Conservation (phyloP, 2,888 invertebrate genomes). For the Scelioninae gen. 1 region DNA sequence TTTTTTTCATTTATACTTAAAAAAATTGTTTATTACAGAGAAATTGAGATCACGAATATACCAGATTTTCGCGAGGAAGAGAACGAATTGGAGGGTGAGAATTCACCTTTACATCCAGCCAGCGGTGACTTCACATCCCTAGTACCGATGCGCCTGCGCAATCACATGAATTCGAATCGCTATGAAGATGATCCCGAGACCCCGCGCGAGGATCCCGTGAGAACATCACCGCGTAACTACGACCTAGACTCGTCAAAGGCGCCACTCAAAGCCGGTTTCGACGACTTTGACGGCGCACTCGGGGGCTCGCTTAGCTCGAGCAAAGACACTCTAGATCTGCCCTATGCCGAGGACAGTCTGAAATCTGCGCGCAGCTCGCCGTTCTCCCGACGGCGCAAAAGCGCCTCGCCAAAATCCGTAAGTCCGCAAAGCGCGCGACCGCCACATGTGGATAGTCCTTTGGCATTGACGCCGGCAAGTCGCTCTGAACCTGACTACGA, state of each 20-base stretch:
- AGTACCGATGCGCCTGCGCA: conserved; percentile 78
- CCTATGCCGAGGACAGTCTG: conserved; percentile 81
- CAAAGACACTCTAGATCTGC: conserved; percentile 80
- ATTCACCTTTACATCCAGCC: conserved; percentile 80
- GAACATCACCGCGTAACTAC: conserved; percentile 59
- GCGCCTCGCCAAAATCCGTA: conserved; percentile 76
- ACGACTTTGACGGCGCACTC: conserved; percentile 82
- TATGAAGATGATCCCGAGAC: conserved; percentile 73
- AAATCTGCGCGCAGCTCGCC: conserved; percentile 81
- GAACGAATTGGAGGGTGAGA: conserved; percentile 73
- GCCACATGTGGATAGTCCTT: conserved; percentile 73
- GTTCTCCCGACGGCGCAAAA: conserved; percentile 75
- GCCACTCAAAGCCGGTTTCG: conserved; percentile 81
- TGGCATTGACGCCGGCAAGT: conserved; percentile 54
- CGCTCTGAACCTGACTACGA: conserved; percentile 79
- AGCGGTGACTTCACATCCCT: conserved; percentile 79
- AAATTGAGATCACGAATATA: conserved; percentile 78
- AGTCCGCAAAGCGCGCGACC: conserved; percentile 78
- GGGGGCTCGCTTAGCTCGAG: conserved; percentile 80
- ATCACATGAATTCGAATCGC: conserved; percentile 76
- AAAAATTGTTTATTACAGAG: no score
- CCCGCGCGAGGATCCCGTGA: conserved; percentile 27
- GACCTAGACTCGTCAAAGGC: conserved; percentile 80
- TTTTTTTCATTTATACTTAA: no score
- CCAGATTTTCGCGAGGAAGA: conserved; percentile 80